These are phyloP conservation scores for Sminthurinus signatus DNA, from an alignment of 1,140 invertebrate species.

Conservation along the genomic window DNA sequence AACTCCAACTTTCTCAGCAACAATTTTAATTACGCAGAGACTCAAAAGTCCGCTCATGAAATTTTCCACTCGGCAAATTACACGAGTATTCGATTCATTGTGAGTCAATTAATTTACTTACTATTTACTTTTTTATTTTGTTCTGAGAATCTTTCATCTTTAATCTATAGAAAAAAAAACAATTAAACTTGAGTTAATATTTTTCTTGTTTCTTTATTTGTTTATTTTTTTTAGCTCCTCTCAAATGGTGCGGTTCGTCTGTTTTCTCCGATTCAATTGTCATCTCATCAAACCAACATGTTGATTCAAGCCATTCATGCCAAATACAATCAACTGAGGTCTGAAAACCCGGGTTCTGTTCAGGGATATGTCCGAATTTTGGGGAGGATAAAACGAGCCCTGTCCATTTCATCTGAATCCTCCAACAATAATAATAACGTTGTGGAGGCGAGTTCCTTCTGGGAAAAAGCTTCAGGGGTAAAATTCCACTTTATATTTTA, in stretches of 20 bases:
- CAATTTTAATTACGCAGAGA: neutral
- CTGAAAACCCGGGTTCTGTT: neutral
- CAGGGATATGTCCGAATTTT: neutral
- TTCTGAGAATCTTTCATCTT: no score
- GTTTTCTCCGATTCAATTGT: neutral
- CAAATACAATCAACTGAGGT: neutral
- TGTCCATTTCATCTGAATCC: neutral
- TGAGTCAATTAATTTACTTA: conserved; percentile 4
- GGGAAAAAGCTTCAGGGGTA: neutral
- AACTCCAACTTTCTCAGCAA: neutral
- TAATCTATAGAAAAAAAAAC: no score
- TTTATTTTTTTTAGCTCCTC: neutral
- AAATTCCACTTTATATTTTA: no score
- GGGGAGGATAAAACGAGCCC: neutral
- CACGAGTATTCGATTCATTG: conserved; percentile 5
- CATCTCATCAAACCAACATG: neutral
- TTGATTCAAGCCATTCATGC: neutral
- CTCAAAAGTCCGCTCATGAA: neutral
- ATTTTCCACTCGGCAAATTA: neutral
- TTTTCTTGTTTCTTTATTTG: no score
- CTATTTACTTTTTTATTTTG: neutral
- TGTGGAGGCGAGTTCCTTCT: neutral
- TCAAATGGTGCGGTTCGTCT: neutral
- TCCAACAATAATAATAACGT: neutral
- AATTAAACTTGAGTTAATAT: no score